phyloP scores from a whole-genome alignment of 2,797 vertebrate species.

The Graptemys geographica region DNA sequence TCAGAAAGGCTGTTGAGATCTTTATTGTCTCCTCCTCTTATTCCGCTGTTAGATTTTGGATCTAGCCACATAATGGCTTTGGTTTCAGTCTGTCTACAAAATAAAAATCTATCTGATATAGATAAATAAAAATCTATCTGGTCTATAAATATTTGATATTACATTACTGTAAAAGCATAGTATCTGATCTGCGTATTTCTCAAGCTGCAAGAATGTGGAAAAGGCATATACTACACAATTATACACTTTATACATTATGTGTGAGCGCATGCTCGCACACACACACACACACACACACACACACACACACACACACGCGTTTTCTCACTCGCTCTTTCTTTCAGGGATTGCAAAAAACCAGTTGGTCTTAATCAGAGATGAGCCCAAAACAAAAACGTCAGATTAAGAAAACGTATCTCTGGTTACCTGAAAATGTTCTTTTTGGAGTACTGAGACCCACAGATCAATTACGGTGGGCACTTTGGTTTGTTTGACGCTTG shows the following conservation, averaged over 20 bases:
- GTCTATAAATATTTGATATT: background rate
- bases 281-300: background rate
- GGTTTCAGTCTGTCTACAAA: background rate
- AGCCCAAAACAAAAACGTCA: background rate
- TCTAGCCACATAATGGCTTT: constrained; percentile 8
- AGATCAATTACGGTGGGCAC: background rate
- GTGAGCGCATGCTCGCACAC: background rate
- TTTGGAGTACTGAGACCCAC: background rate
- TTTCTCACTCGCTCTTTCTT: accelerated
- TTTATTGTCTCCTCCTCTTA: accelerated
- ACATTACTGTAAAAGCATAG: background rate
- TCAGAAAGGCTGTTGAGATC: background rate
- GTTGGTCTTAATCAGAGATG: background rate
- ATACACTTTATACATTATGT: background rate
- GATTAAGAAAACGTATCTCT: background rate
- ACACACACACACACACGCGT: too few relatives aligned
- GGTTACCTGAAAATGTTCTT: background rate
- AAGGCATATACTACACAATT: background rate
- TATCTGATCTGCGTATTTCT: background rate
- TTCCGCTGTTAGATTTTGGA: background rate
- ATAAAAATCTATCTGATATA: background rate
- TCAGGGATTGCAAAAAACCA: background rate
- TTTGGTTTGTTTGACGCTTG: background rate
- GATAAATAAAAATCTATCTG: background rate
- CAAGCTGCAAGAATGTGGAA: background rate